phyloP scores from a whole-genome alignment of 2,113 vertebrate species.

The Psilopogon haemacephalus region DNA sequence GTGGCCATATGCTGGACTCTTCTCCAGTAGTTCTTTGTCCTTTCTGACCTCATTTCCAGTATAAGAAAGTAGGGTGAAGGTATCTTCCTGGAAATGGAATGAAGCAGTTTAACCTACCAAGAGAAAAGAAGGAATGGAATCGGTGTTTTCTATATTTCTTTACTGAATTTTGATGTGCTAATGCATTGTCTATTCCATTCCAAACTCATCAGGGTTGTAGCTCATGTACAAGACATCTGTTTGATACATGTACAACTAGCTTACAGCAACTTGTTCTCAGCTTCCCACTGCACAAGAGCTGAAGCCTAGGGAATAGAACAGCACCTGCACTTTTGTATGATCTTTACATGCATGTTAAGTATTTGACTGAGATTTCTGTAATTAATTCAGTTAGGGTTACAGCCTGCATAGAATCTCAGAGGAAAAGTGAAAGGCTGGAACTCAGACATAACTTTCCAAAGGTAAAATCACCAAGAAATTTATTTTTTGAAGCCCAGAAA shows the following conservation, averaged over 20 bases:
- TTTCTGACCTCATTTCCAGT: not conserved
- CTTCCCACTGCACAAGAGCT: not conserved
- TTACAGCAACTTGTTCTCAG: not conserved
- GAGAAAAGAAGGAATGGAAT: not conserved
- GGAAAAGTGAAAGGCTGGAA: not conserved
- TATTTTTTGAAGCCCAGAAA: too few relatives aligned
- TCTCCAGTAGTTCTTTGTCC: not conserved
- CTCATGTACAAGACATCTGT: not conserved
- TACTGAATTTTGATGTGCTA: not conserved
- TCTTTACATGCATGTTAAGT: not conserved
- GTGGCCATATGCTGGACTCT: too few relatives aligned
- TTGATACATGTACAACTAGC: not conserved
- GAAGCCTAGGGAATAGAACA: not conserved
- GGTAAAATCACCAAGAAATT: not conserved
- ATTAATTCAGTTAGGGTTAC: not conserved
- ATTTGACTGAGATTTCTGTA: not conserved
- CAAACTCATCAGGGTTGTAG: not conserved
- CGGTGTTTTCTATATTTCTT: slow-evolving; percentile 9
- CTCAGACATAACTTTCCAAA: not conserved
- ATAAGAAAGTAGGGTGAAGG: not conserved
- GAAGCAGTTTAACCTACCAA: not conserved
- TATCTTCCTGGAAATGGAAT: not conserved
- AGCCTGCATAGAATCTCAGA: not conserved
- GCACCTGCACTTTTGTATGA: not conserved
- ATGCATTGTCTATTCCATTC: not conserved